Evolutionary conservation across 2,888 invertebrate species (phyloP), one percentile per base, ranked within the genome.

Genomic region (Monochamus alternatus): DNA sequence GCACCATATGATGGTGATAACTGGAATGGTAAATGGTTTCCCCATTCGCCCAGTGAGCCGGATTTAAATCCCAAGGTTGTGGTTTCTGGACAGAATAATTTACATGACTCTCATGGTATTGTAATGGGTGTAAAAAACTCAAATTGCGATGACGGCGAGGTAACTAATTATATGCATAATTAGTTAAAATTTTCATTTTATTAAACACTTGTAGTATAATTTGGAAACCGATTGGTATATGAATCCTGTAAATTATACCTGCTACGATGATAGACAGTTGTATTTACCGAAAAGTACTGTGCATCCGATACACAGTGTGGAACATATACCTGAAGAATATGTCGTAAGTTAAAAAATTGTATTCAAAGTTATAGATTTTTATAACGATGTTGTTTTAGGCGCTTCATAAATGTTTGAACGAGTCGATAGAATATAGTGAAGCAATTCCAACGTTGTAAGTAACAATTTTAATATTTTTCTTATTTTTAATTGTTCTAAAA

Each of bases 401-500:
- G 8, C 89, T 89, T 3, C 93, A 94, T 85, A 90, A 90, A 81
- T 96, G 96, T 85, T 93, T 95, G 92, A 90, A 92, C 78, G 90
- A 92, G 76, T 85, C 89, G 3, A 93, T 96, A 73, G 84, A 86
- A 9, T 96, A 95, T 85, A 87, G 90, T n/a, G 90, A 92, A 62
- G 83, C 87, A 2, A 89, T 95, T 79, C 95, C 95, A 9, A 91
- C 94, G 65, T 94, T 92, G 95, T 95, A 90, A 92, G 92, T 91
- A 81, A 9, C 3, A n/a, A 3, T 38, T 38, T 38, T 38, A 38
- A 38, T 38, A 38, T 38, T 38, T 38, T 38, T 38, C 38, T 38
- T 5, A 38, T 5, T 38, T 4, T 38, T 38, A 38, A 38, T 38
- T 3, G 3, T 38, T 38, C 5, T 38, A 38, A 38, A 38, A 38